phyloP scores from a whole-genome alignment of 2,797 vertebrate species.

The Neosilurus hyrtlii region DNA sequence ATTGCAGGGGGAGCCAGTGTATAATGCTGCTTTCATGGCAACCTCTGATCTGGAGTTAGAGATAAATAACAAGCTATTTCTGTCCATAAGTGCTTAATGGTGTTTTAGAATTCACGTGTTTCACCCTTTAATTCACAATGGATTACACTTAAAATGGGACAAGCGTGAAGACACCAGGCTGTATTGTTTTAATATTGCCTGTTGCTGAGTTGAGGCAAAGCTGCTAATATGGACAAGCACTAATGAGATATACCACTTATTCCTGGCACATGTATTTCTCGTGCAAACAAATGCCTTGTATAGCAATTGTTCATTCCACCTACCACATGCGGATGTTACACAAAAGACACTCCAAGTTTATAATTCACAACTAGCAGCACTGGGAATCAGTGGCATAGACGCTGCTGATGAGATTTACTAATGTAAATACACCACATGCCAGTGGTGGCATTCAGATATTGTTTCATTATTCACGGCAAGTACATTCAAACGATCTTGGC shows the following conservation, averaged over 20 bases:
- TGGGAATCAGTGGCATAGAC: background rate
- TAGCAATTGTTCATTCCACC: constrained; percentile 25
- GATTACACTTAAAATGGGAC: constrained; percentile 51
- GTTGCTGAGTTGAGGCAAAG: constrained; percentile 53
- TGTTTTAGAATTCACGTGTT: constrained; percentile 57
- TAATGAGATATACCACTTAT: constrained; percentile 50
- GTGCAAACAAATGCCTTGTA: constrained; percentile 28
- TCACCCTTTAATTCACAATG: constrained; percentile 57
- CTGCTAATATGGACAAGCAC: constrained; percentile 49
- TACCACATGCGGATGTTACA: constrained; percentile 25
- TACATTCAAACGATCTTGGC: background rate
- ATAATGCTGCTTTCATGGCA: constrained; percentile 60
- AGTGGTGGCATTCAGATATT: background rate
- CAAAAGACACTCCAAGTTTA: constrained; percentile 38
- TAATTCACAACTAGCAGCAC: constrained; percentile 15
- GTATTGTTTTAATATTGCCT: constrained; percentile 56
- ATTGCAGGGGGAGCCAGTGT: constrained; percentile 14
- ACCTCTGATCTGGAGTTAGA: constrained; percentile 48
- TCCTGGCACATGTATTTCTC: constrained; percentile 37
- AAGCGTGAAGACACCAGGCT: constrained; percentile 44
- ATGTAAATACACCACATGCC: background rate
- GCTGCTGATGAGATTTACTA: background rate
- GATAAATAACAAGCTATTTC: constrained; percentile 56
- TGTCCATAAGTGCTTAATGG: constrained; percentile 59
- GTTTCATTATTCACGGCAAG: background rate